Evolutionary conservation across 2,888 invertebrate species (phyloP).

Genomic region (Chrysopilus asiliformis): DNA sequence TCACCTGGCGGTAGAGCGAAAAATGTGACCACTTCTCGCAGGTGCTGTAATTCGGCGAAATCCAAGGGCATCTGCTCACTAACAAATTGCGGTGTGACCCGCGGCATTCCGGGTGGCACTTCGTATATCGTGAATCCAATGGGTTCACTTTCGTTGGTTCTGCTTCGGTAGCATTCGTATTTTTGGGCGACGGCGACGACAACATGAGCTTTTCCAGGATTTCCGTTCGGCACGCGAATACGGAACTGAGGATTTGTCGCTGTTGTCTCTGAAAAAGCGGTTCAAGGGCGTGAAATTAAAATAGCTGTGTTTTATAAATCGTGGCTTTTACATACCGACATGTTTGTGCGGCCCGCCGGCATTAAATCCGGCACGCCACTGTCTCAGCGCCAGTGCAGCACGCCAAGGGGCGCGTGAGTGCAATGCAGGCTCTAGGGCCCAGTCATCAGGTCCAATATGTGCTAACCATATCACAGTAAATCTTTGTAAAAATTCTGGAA

Average conservation of each 20-base stretch:
- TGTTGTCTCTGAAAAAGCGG: constrained; percentile 42
- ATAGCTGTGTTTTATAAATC: no score
- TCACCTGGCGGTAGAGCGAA: constrained; percentile 61
- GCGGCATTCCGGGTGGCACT: constrained; percentile 46
- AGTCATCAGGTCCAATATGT: constrained; percentile 64
- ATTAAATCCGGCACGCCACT: constrained; percentile 56
- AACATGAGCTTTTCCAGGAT: constrained; percentile 50
- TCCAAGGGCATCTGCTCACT: constrained; percentile 36
- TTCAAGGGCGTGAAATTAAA: neutral
- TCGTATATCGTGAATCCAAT: constrained; percentile 61
- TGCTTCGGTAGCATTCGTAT: constrained; percentile 39
- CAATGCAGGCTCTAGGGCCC: constrained; percentile 47
- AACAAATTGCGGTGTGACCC: constrained; percentile 47
- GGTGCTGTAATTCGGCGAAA: constrained; percentile 21
- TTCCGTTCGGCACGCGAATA: constrained; percentile 49
- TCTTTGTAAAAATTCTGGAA: constrained; percentile 18
- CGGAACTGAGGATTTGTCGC: constrained; percentile 59
- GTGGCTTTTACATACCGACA: constrained; percentile 37
- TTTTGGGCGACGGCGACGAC: constrained; percentile 58
- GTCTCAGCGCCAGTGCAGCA: constrained; percentile 51
- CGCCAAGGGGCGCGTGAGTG: constrained; percentile 54
- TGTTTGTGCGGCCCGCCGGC: constrained; percentile 55
- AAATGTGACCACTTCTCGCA: constrained; percentile 56
- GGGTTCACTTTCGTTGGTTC: constrained; percentile 39
- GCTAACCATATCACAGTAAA: constrained; percentile 38